Evolutionary conservation across 2,888 invertebrate species (phyloP), one percentile per base, ranked within the genome.

Genomic region (Heteromyza rotundicornis): DNA sequence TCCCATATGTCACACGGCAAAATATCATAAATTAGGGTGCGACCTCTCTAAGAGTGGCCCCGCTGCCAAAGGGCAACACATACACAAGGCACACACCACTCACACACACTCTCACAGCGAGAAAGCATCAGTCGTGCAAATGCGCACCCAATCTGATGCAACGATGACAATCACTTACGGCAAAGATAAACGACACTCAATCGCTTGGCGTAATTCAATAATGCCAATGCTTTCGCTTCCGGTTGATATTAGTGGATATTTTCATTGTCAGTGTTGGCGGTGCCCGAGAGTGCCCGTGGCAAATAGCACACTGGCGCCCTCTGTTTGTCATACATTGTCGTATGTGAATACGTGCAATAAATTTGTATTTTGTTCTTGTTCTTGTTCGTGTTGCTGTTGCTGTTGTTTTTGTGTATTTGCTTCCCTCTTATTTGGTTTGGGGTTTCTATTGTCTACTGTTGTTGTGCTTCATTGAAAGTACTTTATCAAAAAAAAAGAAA

Each of bases 61-160:
- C 7, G 32, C 32, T 12, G 35, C 54, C 16, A 17, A n/a, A 40
- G 63, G 44, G 35, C 62, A 62, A 69, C n/a, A n/a, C n/a, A n/a
- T n/a, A n/a, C n/a, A n/a, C n/a, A n/a, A n/a, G n/a, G n/a, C n/a
- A n/a, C n/a, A n/a, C n/a, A n/a, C n/a, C n/a, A n/a, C n/a, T n/a
- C n/a, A n/a, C n/a, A n/a, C n/a, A n/a, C n/a, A n/a, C n/a, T n/a
- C n/a, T n/a, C n/a, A n/a, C n/a, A n/a, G n/a, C n/a, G n/a, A n/a
- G n/a, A n/a, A n/a, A n/a, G n/a, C n/a, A n/a, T n/a, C n/a, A n/a
- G n/a, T n/a, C n/a, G n/a, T n/a, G n/a, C n/a, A 40, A 19, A 20
- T 19, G 47, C 47, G 20, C 17, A 2, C 17, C 2, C 47, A 19
- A 17, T 19, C 8, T 17, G 17, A 2, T 3, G 20, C 47, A 19